phyloP scores from a whole-genome alignment of 2,888 invertebrate genomes.

The Thelaira solivaga region DNA sequence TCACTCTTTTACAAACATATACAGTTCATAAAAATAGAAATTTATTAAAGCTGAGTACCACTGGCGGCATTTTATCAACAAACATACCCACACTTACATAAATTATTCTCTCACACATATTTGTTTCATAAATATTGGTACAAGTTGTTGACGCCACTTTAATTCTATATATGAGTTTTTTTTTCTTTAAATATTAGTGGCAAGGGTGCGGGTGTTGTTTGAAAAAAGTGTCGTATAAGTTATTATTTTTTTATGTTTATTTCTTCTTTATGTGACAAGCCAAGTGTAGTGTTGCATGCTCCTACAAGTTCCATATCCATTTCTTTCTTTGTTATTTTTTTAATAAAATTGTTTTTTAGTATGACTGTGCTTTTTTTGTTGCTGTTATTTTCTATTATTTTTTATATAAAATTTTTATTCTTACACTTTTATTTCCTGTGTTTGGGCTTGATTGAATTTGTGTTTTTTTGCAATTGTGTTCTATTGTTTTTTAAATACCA shows the following conservation, averaged over 20 bases:
- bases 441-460: slow-evolving; percentile 39
- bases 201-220: slow-evolving; percentile 24
- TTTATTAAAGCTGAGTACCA: slow-evolving; percentile 46
- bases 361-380: not conserved
- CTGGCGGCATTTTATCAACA: slow-evolving; percentile 54
- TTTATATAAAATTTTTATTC: slow-evolving; percentile 40
- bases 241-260: slow-evolving; percentile 15
- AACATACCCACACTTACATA: not conserved
- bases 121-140: slow-evolving; percentile 56
- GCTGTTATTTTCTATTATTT: slow-evolving; percentile 7
- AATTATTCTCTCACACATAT: slow-evolving; percentile 27
- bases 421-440: slow-evolving; percentile 50
- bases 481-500: not conserved
- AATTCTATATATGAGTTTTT: slow-evolving; percentile 36
- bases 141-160: slow-evolving; percentile 61
- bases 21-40: slow-evolving; percentile 24
- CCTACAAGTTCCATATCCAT: slow-evolving; percentile 29
- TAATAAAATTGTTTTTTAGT: slow-evolving; percentile 21
- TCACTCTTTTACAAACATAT: not conserved
- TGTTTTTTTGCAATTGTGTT: not conserved
- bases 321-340: slow-evolving; percentile 21
- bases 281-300: slow-evolving; percentile 56
- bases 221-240: slow-evolving; percentile 3
- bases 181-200: not conserved
- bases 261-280: slow-evolving; percentile 33